Base-by-base conservation (phyloP, 1,140 invertebrate species). In the Bombus soroeensis region DNA sequence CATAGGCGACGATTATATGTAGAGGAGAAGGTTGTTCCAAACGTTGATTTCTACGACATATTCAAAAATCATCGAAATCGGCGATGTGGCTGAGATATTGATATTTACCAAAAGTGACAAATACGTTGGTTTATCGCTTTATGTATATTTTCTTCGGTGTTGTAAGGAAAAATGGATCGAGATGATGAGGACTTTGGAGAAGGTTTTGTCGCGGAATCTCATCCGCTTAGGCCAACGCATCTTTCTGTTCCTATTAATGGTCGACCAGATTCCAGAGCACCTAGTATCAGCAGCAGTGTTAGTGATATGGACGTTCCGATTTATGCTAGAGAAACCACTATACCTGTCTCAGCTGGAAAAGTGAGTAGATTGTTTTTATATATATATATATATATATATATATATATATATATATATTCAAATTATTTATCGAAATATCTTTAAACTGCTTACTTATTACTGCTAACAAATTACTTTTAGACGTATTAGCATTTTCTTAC, bases 291-390 rank as follows among this genome's bases (percentile, higher is more conserved):
- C 18, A 96, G 96, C 81, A 96, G 95, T 82, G 93, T 96, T 68
- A 96, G 95, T 81, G 96, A 96, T 85, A 94, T 96, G 91, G 96
- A 96, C 85, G 95, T 95, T 34, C 96, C 96, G 12, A 96, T 96
- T 89, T 96, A 96, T 85, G 93, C 94, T 22, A 93, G 95, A 9
- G 93, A 96, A 64, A 95, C 95, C 0, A 95, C 94, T 18, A 77
- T 94, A 88, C 94, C 94, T 13, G 62, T 94, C 2, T 93, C 93
- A 4, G 91, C 90, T 22, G 92, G 89, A 87, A 92, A 90, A 92
- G 95, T 95, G 90, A 93, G 92, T 91, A 75, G 1, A 73, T n/a
- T 9, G 32, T n/a, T 57, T 76, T 22, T 10, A 25, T 10, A 32
- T 47, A 22, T 39, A 62, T n/a, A n/a, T n/a, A n/a, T 10, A 25